Evolutionary conservation across 2,888 invertebrate species (phyloP), one percentile per base, ranked within the genome.

Genomic region (Unio pictorum): DNA sequence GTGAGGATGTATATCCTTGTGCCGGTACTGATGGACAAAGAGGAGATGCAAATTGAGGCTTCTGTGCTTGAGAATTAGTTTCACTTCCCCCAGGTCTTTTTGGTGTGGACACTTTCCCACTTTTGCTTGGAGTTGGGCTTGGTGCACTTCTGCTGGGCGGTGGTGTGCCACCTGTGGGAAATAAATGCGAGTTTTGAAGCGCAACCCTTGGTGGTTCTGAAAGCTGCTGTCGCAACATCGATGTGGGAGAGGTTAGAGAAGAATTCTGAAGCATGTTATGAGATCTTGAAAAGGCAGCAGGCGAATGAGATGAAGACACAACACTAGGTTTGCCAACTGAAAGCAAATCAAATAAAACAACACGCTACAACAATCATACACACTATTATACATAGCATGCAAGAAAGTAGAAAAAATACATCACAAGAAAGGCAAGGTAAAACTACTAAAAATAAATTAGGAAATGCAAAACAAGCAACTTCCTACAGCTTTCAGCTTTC

Each of bases 291-390:
- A 76, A 45, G 45, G 45, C 73, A 72, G 76, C 69, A 63, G 72
- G 68, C 64, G 74, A 63, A 65, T 73, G 68, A 66, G 71, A 65
- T 60, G 73, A 68, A 57, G 71, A 70, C 74, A 82, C 74, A 81
- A 80, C 82, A 82, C 78, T 73, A 76, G 78, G 66, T 79, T 78
- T 78, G 81, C 74, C 74, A 79, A 84, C 85, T 85, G 85, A 84
- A 84, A 84, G 80, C 81, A 83, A 79, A 80, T 81, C 74, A 77
- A 75, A 81, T 67, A 75, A 68, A 73, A 71, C 75, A 57, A 64
- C 66, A 73, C 57, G 61, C 61, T 67, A 73, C 70, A 65, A 74
- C 68, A 69, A 56, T 62, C 67, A 63, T 55, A 57, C 67, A 76
- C 66, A 61, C 45, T 67, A 69, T 61, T 45, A 15, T 59, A 55